These are phyloP conservation scores for Dorcus parallelipipedus DNA, from an alignment of 2,888 invertebrate genomes.

Conservation along the genomic window DNA sequence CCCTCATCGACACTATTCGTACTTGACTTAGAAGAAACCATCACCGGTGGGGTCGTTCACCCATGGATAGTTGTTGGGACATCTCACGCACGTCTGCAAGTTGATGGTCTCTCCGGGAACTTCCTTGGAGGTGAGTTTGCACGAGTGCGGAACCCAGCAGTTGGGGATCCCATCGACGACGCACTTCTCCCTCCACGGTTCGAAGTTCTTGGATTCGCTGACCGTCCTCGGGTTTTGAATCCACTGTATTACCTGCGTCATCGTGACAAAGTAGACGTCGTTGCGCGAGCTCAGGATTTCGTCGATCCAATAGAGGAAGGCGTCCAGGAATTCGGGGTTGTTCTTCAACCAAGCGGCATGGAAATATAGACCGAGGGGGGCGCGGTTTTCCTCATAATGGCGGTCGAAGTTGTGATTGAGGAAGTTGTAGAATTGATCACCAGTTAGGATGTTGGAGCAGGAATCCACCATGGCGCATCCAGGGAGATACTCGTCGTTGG, in stretches of 20 bases:
- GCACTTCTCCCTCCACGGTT: constrained; percentile 93
- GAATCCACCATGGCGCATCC: constrained; percentile 95
- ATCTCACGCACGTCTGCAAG: constrained; percentile 88
- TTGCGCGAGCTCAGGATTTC: constrained; percentile 80
- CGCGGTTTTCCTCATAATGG: constrained; percentile 86
- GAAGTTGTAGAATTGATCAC: constrained; percentile 93
- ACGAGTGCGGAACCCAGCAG: constrained; percentile 87
- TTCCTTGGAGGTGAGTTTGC: constrained; percentile 89
- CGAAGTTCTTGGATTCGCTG: constrained; percentile 85
- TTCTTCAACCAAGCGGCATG: constrained; percentile 92
- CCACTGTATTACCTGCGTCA: constrained; percentile 97
- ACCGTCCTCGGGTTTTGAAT: constrained; percentile 87
- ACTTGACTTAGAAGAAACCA: constrained; percentile 76
- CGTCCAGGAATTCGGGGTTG: constrained; percentile 88
- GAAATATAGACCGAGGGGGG: constrained; percentile 87
- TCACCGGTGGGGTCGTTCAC: constrained; percentile 88
- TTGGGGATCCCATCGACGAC: constrained; percentile 77
- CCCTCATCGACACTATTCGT: constrained; percentile 20
- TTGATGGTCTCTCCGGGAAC: constrained; percentile 92
- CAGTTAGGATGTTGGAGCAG: constrained; percentile 86
- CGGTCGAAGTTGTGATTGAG: constrained; percentile 90
- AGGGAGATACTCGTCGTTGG: constrained; percentile 82
- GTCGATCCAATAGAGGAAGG: constrained; percentile 91
- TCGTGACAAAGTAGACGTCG: constrained; percentile 91
- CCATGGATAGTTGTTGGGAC: constrained; percentile 95